Base-by-base conservation (phyloP, 2,888 invertebrate species). In the Amphiduros pacificus region DNA sequence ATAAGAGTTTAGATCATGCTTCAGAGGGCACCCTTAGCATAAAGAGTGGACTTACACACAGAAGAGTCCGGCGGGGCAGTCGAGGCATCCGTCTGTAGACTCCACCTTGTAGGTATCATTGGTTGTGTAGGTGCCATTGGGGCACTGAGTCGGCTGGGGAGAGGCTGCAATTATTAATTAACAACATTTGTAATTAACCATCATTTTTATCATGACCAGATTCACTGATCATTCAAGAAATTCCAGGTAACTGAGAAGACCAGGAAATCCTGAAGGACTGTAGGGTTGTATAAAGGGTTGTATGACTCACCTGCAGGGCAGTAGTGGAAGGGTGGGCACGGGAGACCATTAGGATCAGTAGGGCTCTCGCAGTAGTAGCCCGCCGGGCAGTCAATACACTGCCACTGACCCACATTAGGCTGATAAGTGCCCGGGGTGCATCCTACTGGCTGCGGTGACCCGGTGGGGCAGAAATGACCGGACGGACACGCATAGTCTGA, bases 351-450 rank as follows among this genome's bases (percentile, higher is more conserved):
- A 24, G 77, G 75, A 11, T 65, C 67, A 1, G 68, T 65, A 20
- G 75, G 67, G 58, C 74, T 73, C 26, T 71, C 69, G 63, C 80
- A 80, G 68, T 77, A 79, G 63, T 65, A 79, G 2, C 80, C 78
- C 1, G 75, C 76, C 3, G 78, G 78, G 63, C 80, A 80, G 2
- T 70, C 62, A 14, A 71, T 71, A 69, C 80, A 80, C n/a, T 44
- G 50, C 31, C 64, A 72, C 61, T 70, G 66, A 4, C 77, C 76
- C 0, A 40, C 57, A 40, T 74, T 73, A 17, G 69, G 70, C 64
- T 78, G 78, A 66, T 69, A 73, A 57, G 72, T 62, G 6, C 79
- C 80, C 2, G 74, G 66, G 2, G 66, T 73, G 66, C 79, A 80
- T 1, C 73, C 72, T 0, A 66, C 62, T 0, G 77, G 75, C 20